Evolutionary conservation across 2,888 invertebrate genomes (phyloP).

Genomic region (Caenorhabditis sp.): DNA sequence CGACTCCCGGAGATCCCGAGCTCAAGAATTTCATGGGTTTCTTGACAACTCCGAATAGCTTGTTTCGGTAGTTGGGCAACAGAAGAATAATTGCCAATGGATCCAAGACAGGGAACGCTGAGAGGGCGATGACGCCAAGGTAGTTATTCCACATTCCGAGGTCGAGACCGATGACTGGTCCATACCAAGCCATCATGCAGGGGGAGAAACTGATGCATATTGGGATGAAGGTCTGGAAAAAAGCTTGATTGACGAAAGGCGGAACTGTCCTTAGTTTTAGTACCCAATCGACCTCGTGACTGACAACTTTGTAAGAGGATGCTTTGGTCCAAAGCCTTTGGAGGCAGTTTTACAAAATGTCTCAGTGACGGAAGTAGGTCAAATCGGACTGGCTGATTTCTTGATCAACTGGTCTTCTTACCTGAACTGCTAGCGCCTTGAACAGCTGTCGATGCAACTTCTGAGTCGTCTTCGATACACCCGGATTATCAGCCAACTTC

Average conservation of each 20-base stretch:
- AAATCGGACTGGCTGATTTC: not conserved
- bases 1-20: slow-evolving; percentile 22
- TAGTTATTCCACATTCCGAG: slow-evolving; percentile 63
- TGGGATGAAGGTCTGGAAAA: slow-evolving; percentile 59
- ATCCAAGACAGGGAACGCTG: slow-evolving; percentile 59
- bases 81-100: slow-evolving; percentile 56
- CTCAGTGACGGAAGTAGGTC: not conserved
- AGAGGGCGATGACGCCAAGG: slow-evolving; percentile 54
- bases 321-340: too few species aligned
- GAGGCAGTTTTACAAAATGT: too few species aligned
- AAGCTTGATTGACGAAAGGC: too few species aligned
- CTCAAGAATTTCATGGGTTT: slow-evolving; percentile 21
- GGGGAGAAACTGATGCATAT: slow-evolving; percentile 59
- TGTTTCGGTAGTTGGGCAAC: slow-evolving; percentile 58
- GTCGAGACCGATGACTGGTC: slow-evolving; percentile 49
- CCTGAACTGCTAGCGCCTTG: slow-evolving; percentile 48
- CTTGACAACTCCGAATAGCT: slow-evolving; percentile 25
- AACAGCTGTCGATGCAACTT: slow-evolving; percentile 57
- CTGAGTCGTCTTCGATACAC: slow-evolving; percentile 39
- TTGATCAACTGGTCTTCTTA: not conserved
- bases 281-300: too few species aligned
- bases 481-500: slow-evolving; percentile 53
- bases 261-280: too few species aligned
- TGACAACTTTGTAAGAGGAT: too few species aligned
- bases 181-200: slow-evolving; percentile 58